A percentile compares a stretch with the other conserved stretches of the same genome.
Evolutionary conservation across 2,113 vertebrate genomes (phyloP).

Genomic region (Rallus limicola): DNA sequence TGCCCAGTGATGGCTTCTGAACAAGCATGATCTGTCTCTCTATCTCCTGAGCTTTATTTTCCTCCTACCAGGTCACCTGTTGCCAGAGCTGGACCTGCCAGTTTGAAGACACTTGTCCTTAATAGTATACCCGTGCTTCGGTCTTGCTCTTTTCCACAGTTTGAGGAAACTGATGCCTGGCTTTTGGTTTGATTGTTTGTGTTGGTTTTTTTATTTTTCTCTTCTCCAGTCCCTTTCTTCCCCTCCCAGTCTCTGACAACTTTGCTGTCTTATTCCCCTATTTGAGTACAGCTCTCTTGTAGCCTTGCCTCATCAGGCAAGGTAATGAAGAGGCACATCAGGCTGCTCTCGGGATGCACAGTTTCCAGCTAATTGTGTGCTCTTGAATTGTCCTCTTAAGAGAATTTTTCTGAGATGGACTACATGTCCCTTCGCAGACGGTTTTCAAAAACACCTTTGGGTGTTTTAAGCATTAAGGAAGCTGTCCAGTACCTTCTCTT

Average conservation of each 20-base stretch:
- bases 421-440: not conserved
- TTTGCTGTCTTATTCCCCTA: not conserved
- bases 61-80: not conserved
- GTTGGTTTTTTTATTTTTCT: not conserved
- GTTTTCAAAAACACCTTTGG: slow-evolving; percentile 29
- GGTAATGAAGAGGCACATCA: slow-evolving; percentile 20
- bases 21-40: accelerated
- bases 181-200: too few species aligned
- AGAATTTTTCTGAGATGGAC: not conserved
- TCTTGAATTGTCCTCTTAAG: slow-evolving; percentile 10
- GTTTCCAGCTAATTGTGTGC: slow-evolving; percentile 1
- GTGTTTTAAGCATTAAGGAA: not conserved
- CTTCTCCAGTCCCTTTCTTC: not conserved
- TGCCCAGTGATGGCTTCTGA: not conserved
- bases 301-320: not conserved
- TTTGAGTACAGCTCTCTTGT: not conserved
- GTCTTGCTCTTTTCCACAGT: not conserved
- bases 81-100: not conserved
- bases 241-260: not conserved
- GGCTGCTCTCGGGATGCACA: not conserved
- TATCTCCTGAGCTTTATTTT: not conserved
- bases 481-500: slow-evolving; percentile 4
- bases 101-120: not conserved
- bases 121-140: not conserved
- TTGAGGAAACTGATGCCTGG: not conserved